phyloP scores from a whole-genome alignment of 2,888 invertebrate species.

The Dolichopus griseipennis region DNA sequence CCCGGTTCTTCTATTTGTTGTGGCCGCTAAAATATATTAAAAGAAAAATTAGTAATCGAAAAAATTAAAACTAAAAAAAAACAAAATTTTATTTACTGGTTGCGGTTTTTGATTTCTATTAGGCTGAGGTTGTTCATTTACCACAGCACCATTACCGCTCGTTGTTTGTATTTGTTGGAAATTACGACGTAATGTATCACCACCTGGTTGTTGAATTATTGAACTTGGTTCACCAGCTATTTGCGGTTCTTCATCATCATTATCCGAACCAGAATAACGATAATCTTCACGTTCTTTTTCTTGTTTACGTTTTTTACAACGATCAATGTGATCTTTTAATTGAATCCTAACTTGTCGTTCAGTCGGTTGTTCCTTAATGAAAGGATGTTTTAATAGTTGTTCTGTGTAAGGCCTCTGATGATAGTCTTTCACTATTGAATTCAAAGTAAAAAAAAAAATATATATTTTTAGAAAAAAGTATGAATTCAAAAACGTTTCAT shows the following conservation, averaged over 20 bases:
- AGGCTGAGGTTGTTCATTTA: constrained; percentile 52
- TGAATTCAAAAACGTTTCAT: too few relatives aligned
- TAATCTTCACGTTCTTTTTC: constrained; percentile 74
- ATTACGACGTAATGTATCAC: constrained; percentile 91
- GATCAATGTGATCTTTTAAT: constrained; percentile 97
- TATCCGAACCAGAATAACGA: constrained; percentile 91
- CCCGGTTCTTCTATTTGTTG: constrained; percentile 64
- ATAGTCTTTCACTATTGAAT: constrained; percentile 91
- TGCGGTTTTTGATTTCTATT: constrained; percentile 47
- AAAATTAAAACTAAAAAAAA: too few relatives aligned
- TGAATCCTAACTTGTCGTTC: constrained; percentile 97
- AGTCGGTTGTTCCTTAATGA: constrained; percentile 97
- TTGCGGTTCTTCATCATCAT: constrained; percentile 89
- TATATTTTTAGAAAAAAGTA: too few relatives aligned
- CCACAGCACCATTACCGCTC: constrained; percentile 36
- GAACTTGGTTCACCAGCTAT: constrained; percentile 91
- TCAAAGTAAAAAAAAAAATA: too few relatives aligned
- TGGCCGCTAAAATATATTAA: constrained; percentile 30
- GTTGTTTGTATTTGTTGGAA: constrained; percentile 92
- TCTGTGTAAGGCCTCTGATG: constrained; percentile 98
- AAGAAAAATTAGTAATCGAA: background rate
- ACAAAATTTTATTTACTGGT: constrained; percentile 20
- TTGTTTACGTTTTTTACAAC: constrained; percentile 90
- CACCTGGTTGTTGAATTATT: constrained; percentile 77
- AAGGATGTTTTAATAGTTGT: constrained; percentile 92